Base-by-base conservation (phyloP, 2,113 vertebrate species). In the Plestiodon gilberti region DNA sequence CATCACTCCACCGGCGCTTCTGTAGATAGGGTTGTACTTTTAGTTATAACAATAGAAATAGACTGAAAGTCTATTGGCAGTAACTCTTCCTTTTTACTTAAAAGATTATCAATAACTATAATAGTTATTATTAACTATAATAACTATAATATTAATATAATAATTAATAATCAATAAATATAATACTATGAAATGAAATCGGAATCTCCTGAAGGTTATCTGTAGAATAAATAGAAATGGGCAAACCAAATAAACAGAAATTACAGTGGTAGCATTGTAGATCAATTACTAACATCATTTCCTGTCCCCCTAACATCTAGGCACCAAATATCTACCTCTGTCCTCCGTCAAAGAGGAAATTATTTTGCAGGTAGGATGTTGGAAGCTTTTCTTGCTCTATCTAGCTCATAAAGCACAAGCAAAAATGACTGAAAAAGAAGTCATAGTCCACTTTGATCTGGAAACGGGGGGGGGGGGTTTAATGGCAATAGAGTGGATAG, bases 171-270 rank as follows among this genome's bases (percentile, higher is more conserved):
- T 65, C 30, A n/a, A 67, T 67, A n/a, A 28, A n/a, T n/a, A 67
- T 67, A 67, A 28, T 9, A 67, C 25, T 28, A 65, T 65, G 64
- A 65, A 28, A 65, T 65, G 9, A 65, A 61, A 74, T 62, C 70
- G 61, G 23, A 57, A 78, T 43, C 4, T 69, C 43, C 23, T 52
- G 33, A 84, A 84, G 23, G 4, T 57, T 25, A 65, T 77, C n/a
- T 67, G 43, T 48, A 84, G 20, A 78, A 84, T 55, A 77, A 67
- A 77, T 77, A 78, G 52, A 78, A 85, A 78, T 70, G 33, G 25
- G 40, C 20, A 81, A 52, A 20, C 15, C 28, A 4, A n/a, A 61
- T 48, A 81, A 81, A 67, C 30, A 81, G 15, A 64, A 48, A 30
- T 43, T 38, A 30, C 30, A 74, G 22, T 23, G 71, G 20, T 74